Evolutionary conservation across 1,140 invertebrate species (phyloP), one percentile per base, ranked within the genome.

Genomic region (Drosophila ogumai): DNA sequence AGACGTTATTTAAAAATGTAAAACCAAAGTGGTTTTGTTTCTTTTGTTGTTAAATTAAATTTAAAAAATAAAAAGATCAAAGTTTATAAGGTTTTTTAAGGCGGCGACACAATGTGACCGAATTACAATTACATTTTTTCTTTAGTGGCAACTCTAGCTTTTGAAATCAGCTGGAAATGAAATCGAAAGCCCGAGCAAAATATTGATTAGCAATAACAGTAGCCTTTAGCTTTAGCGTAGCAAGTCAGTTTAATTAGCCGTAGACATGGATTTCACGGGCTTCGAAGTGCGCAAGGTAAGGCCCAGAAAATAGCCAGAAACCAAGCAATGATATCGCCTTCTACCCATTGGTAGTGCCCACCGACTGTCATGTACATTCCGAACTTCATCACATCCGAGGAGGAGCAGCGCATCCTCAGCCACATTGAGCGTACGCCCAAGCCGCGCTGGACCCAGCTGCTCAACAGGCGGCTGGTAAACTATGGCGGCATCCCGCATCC

Each of bases 371-470:
- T 95, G 93, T 99, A 99, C 93, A 95, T 99, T 93, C 96, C 98
- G 13, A 95, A 99, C 90, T 99, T 99, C 91, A 96, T 99, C 67
- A 96, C 95, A 6, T 93, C 94, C 78, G 94, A 95, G 66, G 98
- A 99, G 93, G 98, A 99, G 93, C 91, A 93, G 43, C 90, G 94
- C 31, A 94, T 99, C 64, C 90, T 96, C 38, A 94, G 94, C 49
- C 94, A 95, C 69, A 95, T 99, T 13, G 96, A 98, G 90, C 93
- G 93, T 50, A 95, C 95, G 25, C 98, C 99, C 8, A 97, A 98
- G 92, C 98, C 98, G 38, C 99, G 99, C 93, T 99, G 99, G 99
- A 98, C 97, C 6, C 96, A 97, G 91, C 94, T 99, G 32, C 95
- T 96, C 22, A 96, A 99, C 92, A 94, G 99, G 72, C 94, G 98